Percentiles rank a stretch among this genome's conserved stretches.
Conservation (phyloP, 2,113 vertebrate genomes). For the Bombycilla garrulus region DNA sequence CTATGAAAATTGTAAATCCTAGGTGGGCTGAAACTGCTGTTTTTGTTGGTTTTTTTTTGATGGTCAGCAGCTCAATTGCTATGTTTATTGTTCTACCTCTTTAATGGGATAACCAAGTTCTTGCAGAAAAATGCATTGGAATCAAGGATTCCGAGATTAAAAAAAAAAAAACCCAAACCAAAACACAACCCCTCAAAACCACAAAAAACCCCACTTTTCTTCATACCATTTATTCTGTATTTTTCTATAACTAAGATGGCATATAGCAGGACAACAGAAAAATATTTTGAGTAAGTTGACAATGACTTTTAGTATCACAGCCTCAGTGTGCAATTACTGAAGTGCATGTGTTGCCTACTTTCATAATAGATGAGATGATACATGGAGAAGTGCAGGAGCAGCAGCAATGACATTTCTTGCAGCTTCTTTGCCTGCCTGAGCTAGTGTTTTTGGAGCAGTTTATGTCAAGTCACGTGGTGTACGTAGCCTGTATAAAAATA, state of each 20-base stretch:
- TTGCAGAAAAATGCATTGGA: neutral
- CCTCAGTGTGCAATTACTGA: neutral
- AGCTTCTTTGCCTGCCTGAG: neutral
- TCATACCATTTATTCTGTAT: neutral
- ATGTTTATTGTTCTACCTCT: neutral
- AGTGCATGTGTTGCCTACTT: neutral
- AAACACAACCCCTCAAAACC: accelerated
- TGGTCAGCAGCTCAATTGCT: neutral
- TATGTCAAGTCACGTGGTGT: neutral
- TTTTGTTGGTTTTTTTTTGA: neutral
- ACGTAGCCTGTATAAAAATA: neutral
- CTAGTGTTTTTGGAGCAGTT: neutral
- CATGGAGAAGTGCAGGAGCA: neutral
- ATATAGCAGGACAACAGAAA: neutral
- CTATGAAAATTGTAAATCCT: neutral
- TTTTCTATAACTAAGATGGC: neutral
- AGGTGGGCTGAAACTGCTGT: neutral
- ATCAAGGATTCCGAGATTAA: neutral
- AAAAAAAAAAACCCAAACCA: neutral
- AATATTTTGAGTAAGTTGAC: neutral
- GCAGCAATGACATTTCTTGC: neutral
- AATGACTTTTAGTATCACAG: neutral
- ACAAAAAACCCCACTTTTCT: neutral
- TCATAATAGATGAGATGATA: neutral
- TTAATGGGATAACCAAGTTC: neutral